Conservation (phyloP, 2,888 invertebrate genomes). For the Andrena chrysosceles region DNA sequence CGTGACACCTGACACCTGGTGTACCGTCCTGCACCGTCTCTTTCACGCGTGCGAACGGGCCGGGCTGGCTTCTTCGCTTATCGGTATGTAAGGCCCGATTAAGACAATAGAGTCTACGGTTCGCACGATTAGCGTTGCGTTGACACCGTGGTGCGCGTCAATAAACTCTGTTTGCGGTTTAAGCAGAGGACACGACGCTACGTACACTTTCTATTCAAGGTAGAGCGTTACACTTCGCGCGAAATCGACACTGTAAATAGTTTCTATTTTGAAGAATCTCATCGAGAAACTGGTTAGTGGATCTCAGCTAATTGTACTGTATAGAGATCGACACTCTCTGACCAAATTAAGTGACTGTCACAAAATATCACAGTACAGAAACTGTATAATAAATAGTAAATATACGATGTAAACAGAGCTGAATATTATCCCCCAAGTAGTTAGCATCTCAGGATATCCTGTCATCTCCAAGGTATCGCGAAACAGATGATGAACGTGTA, state of each 20-base stretch:
- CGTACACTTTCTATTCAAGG: neutral
- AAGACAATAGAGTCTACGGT: slow-evolving; percentile 74
- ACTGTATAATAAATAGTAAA: no score
- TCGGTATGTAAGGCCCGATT: slow-evolving; percentile 59
- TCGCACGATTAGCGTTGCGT: slow-evolving; percentile 68
- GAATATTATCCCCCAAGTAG: no score
- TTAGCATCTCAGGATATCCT: no score
- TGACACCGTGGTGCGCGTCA: slow-evolving; percentile 27
- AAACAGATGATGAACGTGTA: neutral
- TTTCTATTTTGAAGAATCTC: no score
- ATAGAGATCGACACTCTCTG: no score
- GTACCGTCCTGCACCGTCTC: slow-evolving; percentile 66
- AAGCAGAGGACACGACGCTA: neutral
- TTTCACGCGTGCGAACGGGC: slow-evolving; percentile 47
- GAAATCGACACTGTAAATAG: neutral
- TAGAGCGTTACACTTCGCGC: neutral
- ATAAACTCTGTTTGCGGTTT: slow-evolving; percentile 35
- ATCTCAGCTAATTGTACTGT: no score
- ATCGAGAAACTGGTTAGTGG: no score
- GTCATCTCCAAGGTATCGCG: neutral
- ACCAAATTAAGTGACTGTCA: no score
- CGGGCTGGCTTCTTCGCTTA: slow-evolving; percentile 51
- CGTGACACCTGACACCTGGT: slow-evolving; percentile 82
- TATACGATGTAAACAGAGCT: no score
- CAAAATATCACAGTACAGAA: no score